Percentiles rank a stretch among this genome's conserved stretches.
Evolutionary conservation across 1,140 invertebrate genomes (phyloP).

Genomic region (Antheraea mylitta): DNA sequence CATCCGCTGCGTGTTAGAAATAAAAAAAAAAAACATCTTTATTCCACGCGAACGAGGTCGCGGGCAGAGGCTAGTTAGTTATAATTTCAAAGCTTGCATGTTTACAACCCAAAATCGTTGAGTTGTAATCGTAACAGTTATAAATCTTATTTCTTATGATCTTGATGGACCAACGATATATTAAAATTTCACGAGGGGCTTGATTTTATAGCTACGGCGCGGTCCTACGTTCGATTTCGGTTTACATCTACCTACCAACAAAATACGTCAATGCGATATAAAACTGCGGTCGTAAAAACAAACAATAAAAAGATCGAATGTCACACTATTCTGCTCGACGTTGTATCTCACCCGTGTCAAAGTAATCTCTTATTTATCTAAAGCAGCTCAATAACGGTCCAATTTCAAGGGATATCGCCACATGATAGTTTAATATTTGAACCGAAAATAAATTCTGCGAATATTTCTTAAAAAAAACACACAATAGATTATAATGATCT

Average conservation of each 20-base stretch:
- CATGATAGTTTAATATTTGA: neutral
- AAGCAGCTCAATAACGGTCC: neutral
- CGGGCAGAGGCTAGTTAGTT: no score
- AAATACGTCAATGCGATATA: neutral
- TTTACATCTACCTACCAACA: neutral
- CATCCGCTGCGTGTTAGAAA: no score
- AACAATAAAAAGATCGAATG: slow-evolving; percentile 1
- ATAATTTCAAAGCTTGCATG: no score
- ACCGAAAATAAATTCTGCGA: neutral
- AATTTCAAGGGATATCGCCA: neutral
- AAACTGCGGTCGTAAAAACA: neutral
- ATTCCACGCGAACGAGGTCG: no score
- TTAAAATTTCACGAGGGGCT: neutral
- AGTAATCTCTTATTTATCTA: slow-evolving; percentile 8
- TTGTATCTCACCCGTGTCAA: slow-evolving; percentile 11
- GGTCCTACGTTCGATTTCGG: neutral
- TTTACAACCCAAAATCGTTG: no score
- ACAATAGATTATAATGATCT: no score
- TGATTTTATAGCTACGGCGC: neutral
- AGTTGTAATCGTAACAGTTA: no score
- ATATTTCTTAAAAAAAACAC: no score
- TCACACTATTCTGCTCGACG: neutral
- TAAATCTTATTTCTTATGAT: neutral
- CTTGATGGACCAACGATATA: neutral
- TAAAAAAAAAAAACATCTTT: no score